These are phyloP conservation scores for Sphaerolaimus hirsutus DNA, from an alignment of 2,888 invertebrate genomes.

Conservation along the genomic window DNA sequence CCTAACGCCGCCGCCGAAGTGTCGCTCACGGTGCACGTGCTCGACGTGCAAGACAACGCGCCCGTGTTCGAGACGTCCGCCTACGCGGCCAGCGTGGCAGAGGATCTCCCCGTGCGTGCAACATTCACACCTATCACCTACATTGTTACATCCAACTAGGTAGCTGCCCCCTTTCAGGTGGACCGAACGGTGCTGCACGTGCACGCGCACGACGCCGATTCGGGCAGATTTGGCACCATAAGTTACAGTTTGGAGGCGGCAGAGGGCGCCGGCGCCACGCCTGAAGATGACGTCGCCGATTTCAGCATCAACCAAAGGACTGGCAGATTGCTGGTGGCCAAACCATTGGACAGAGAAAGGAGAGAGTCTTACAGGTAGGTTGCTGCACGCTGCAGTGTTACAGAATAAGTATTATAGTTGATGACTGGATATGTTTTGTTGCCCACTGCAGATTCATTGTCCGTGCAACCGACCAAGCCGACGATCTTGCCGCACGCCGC, in stretches of 20 bases:
- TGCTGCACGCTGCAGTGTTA: too few species aligned
- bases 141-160: not conserved
- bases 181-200: slow-evolving; percentile 67
- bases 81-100: slow-evolving; percentile 63
- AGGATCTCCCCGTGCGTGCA: slow-evolving; percentile 37
- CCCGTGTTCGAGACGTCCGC: slow-evolving; percentile 72
- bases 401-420: too few species aligned
- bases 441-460: too few species aligned
- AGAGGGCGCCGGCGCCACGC: too few species aligned
- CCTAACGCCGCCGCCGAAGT: slow-evolving; percentile 67
- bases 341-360: slow-evolving; percentile 62
- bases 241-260: slow-evolving; percentile 32
- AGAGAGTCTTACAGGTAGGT: slow-evolving; percentile 61
- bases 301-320: too few species aligned
- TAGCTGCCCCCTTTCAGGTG: slow-evolving; percentile 35
- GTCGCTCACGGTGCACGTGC: slow-evolving; percentile 44
- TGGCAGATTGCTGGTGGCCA: too few species aligned
- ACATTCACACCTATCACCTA: not conserved
- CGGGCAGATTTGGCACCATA: slow-evolving; percentile 67
- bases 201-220: slow-evolving; percentile 70
- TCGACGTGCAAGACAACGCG: slow-evolving; percentile 80
- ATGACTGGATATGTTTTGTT: too few species aligned
- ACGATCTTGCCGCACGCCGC: too few species aligned
- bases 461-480: too few species aligned
- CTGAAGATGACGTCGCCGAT: too few species aligned